Evolutionary conservation across 2,113 vertebrate genomes (phyloP).

Genomic region (Uria lomvia): DNA sequence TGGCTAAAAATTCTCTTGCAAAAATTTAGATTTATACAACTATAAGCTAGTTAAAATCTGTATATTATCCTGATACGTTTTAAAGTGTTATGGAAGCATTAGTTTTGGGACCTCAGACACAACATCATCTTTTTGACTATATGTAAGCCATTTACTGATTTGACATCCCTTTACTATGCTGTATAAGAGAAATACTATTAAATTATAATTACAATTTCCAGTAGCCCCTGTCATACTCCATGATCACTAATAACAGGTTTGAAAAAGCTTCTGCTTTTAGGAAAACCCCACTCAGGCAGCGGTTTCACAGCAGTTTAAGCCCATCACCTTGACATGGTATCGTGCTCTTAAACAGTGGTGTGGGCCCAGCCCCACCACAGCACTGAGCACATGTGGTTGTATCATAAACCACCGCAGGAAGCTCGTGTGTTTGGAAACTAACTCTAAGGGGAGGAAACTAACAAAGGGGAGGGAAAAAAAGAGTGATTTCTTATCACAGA

Average conservation of each 20-base stretch:
- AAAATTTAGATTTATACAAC: background rate
- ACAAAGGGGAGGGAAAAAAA: no score
- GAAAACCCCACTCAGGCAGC: background rate
- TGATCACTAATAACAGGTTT: background rate
- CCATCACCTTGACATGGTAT: no score
- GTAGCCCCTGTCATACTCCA: background rate
- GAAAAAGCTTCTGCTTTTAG: background rate
- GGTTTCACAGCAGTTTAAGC: background rate
- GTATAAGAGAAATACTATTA: background rate
- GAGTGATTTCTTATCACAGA: background rate
- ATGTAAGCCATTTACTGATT: background rate
- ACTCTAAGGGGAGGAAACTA: rapidly evolving
- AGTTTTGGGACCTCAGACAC: background rate
- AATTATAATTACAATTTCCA: background rate
- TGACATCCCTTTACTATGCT: background rate
- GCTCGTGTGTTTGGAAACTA: background rate
- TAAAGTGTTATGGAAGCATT: background rate
- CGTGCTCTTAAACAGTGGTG: rapidly evolving
- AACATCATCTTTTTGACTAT: background rate
- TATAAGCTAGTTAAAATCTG: background rate
- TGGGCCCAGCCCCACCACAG: no score
- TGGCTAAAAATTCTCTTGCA: background rate
- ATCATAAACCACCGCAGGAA: background rate
- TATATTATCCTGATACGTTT: background rate
- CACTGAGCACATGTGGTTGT: background rate